Percentiles rank a stretch among this genome's conserved stretches.
These are phyloP conservation scores for Phyllostomus hastatus DNA, from an alignment of 2,113 vertebrate species.

Conservation along the genomic window DNA sequence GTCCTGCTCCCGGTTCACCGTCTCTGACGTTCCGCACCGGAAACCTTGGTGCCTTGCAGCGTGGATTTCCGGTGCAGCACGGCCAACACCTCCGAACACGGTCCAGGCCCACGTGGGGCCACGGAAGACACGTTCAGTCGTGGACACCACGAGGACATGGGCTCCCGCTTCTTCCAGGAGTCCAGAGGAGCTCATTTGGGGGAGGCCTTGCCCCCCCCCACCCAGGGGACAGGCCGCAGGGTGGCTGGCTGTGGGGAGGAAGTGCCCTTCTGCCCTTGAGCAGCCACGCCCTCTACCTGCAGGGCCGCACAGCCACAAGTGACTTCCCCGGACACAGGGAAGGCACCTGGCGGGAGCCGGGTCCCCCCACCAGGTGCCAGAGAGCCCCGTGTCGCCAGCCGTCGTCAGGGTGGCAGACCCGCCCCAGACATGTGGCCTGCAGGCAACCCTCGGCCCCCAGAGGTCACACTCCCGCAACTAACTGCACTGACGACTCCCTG, in stretches of 20 bases:
- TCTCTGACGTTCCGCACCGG: not conserved
- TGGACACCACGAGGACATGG: accelerated
- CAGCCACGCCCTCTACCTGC: accelerated
- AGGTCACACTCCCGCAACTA: not conserved
- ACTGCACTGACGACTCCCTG: accelerated
- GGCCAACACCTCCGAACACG: accelerated
- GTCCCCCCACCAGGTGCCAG: not conserved
- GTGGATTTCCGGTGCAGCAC: accelerated
- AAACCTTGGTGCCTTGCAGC: not conserved
- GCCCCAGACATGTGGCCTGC: not conserved
- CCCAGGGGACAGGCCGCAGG: not conserved
- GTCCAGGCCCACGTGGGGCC: accelerated
- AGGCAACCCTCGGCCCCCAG: not conserved
- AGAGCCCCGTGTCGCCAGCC: not conserved
- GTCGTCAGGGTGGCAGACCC: not conserved
- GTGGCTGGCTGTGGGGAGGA: not conserved
- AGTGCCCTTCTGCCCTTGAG: not conserved
- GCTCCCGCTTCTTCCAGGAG: not conserved
- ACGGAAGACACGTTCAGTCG: accelerated
- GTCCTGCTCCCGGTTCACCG: accelerated
- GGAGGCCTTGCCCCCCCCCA: accelerated
- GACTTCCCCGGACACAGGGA: accelerated
- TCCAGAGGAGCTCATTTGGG: accelerated
- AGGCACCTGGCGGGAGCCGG: not conserved
- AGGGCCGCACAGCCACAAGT: accelerated